Conservation (phyloP, 2,888 invertebrate genomes). For the Drosophila subsilvestris region DNA sequence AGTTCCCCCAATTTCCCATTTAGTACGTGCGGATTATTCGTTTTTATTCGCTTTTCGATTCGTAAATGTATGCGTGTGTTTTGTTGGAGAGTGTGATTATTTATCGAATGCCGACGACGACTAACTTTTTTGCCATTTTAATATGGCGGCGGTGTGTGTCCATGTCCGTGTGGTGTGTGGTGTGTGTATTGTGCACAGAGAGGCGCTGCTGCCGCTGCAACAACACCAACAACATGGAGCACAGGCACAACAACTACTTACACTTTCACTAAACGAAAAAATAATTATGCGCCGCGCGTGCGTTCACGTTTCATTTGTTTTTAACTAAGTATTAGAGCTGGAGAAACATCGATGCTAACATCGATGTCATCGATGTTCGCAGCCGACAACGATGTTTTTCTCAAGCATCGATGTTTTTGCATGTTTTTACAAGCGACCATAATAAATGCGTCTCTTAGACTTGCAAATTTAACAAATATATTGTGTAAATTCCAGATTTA, state of each 20-base stretch:
- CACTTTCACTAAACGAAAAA: constrained; percentile 71
- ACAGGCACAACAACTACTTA: constrained; percentile 56
- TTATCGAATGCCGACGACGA: constrained; percentile 21
- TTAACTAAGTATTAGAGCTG: no score
- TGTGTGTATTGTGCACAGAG: constrained; percentile 65
- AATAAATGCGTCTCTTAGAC: no score
- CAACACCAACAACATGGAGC: constrained; percentile 50
- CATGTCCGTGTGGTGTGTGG: constrained; percentile 21
- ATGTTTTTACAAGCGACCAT: no score
- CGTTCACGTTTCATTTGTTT: constrained; percentile 61
- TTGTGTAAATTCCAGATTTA: no score
- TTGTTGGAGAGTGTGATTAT: constrained; percentile 19
- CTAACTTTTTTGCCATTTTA: constrained; percentile 57
- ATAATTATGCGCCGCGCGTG: constrained; percentile 65
- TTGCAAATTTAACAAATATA: no score
- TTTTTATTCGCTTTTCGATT: constrained; percentile 10
- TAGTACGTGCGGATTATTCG: constrained; percentile 12
- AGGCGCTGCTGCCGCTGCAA: constrained; percentile 49
- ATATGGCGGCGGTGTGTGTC: constrained; percentile 60
- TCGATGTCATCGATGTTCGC: no score
- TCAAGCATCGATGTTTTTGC: no score
- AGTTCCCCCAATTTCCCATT: constrained; percentile 9
- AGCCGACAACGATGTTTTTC: no score
- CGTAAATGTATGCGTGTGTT: constrained; percentile 16
- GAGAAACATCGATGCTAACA: no score